A percentile compares a stretch with the other conserved stretches of the same genome.
These are phyloP conservation scores for Tringa solitaria DNA, from an alignment of 2,113 vertebrate genomes.

Conservation along the genomic window DNA sequence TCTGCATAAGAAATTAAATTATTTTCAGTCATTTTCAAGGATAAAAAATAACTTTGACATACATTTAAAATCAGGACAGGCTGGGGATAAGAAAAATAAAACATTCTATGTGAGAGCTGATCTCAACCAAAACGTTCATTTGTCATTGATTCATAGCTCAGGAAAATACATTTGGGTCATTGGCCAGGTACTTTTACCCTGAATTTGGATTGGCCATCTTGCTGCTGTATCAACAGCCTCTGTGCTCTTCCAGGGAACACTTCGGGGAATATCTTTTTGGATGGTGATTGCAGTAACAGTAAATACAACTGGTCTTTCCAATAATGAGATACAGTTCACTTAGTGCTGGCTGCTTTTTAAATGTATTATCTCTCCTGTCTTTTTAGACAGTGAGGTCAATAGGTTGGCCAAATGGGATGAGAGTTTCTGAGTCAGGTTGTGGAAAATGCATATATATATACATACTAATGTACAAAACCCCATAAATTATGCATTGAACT, in stretches of 20 bases:
- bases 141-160: neutral
- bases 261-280: constrained; percentile 11
- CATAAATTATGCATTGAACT: neutral
- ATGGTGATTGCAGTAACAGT: neutral
- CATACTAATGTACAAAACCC: neutral
- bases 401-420: neutral
- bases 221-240: neutral
- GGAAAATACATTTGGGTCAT: neutral
- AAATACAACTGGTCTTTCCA: neutral
- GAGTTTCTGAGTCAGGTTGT: neutral
- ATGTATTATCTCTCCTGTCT: neutral
- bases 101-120: neutral
- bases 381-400: neutral
- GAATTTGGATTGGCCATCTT: neutral
- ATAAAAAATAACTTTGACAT: neutral
- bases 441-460: neutral
- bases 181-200: constrained; percentile 25
- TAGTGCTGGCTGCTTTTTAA: neutral
- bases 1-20: neutral
- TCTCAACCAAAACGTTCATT: neutral
- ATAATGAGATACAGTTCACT: neutral
- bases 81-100: neutral
- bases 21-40: constrained; percentile 24
- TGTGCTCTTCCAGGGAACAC: neutral
- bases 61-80: neutral